phyloP scores from a whole-genome alignment of 2,888 invertebrate genomes.

The Aphelenchoides bicaudatus region DNA sequence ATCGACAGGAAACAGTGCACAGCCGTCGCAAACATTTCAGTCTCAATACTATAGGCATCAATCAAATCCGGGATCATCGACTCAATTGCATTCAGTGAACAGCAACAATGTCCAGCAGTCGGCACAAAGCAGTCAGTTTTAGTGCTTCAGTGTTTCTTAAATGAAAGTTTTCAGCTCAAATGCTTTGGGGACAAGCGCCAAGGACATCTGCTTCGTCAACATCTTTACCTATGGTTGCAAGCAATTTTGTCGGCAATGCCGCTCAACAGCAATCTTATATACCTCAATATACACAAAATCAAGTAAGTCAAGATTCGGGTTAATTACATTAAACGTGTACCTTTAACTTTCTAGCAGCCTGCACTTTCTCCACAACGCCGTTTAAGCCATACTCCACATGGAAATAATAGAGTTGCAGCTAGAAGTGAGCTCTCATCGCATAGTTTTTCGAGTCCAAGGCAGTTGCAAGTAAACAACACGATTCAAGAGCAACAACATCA shows the following conservation, averaged over 20 bases:
- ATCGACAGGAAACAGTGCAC: not conserved
- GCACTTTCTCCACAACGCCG: conserved; percentile 7
- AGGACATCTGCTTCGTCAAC: conserved; percentile 15
- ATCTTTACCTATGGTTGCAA: conserved; percentile 10
- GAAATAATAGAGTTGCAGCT: conserved; percentile 8
- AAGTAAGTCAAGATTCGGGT: not conserved
- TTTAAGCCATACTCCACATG: conserved; percentile 13
- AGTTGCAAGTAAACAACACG: conserved; percentile 9
- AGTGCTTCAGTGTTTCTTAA: no score
- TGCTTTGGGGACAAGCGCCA: conserved; percentile 1
- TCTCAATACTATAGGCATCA: conserved; percentile 10
- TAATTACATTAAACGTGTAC: not conserved
- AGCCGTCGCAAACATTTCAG: not conserved
- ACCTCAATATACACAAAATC: conserved; percentile 4
- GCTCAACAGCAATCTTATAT: not conserved
- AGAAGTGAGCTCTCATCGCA: conserved; percentile 35
- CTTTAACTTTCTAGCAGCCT: not conserved
- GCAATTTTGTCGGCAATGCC: not conserved
- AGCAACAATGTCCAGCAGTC: not conserved
- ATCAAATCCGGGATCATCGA: conserved; percentile 16
- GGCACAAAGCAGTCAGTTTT: no score
- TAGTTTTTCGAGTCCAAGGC: conserved; percentile 26
- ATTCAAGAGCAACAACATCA: conserved; percentile 7
- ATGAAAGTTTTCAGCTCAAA: no score
- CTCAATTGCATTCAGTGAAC: conserved; percentile 6